phyloP scores from a whole-genome alignment of 2,888 invertebrate species.

The Acrobasis consociella region DNA sequence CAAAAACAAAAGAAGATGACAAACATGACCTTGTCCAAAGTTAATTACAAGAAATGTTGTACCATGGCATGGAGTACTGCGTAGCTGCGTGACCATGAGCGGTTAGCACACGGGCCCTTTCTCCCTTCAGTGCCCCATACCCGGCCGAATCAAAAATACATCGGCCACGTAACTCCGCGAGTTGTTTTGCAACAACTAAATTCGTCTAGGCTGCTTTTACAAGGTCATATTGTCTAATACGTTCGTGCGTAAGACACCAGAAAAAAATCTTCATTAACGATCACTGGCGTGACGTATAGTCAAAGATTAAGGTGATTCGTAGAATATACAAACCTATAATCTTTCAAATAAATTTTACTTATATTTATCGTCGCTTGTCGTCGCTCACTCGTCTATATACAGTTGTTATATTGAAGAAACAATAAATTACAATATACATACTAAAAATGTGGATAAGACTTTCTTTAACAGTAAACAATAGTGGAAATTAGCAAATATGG shows the following conservation, averaged over 20 bases:
- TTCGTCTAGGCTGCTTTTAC: slow-evolving; percentile 50
- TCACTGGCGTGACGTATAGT: slow-evolving; percentile 54
- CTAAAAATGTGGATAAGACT: too few species aligned
- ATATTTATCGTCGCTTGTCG: too few species aligned
- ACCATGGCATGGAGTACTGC: slow-evolving; percentile 3
- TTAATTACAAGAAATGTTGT: slow-evolving; percentile 9
- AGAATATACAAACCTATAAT: slow-evolving; percentile 8
- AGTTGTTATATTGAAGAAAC: too few species aligned
- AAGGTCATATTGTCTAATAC: slow-evolving; percentile 62
- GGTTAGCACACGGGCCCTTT: slow-evolving; percentile 16
- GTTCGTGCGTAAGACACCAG: slow-evolving; percentile 63
- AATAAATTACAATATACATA: too few species aligned
- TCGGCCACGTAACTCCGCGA: slow-evolving; percentile 33
- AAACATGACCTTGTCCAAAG: slow-evolving; percentile 8
- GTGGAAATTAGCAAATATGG: too few species aligned
- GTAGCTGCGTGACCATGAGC: slow-evolving; percentile 14
- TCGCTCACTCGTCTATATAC: too few species aligned
- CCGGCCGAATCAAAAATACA: slow-evolving; percentile 33
- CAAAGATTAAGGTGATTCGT: slow-evolving; percentile 44
- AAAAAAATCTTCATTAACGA: slow-evolving; percentile 72
- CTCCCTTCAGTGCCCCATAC: slow-evolving; percentile 25
- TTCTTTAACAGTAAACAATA: too few species aligned
- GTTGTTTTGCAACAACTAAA: slow-evolving; percentile 51
- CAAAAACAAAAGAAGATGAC: slow-evolving; percentile 14
- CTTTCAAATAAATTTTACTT: too few species aligned